Evolutionary conservation across 2,113 vertebrate species (phyloP), one percentile per base, ranked within the genome.

Genomic region (Amazona vittata): DNA sequence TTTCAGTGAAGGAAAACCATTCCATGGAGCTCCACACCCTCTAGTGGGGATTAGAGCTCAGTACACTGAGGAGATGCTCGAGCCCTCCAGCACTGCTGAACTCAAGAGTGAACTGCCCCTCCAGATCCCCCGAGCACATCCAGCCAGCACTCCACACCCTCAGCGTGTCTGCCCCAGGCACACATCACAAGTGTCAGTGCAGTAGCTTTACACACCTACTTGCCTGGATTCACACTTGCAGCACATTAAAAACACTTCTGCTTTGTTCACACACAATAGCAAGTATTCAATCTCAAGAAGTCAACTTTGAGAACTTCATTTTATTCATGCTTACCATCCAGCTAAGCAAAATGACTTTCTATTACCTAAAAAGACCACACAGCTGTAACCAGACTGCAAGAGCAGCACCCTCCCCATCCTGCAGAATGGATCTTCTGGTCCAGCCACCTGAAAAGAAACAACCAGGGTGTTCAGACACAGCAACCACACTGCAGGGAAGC

Each of bases 41-140:
- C 97, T 97, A 91, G 95, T 75, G 97, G 97, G 53, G 60, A 18
- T 1, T 16, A 35, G 62, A 35, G 86, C 74, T 37, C 44, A 33
- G 76, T 86, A 93, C 70, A 22, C 4, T 0, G 12, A n/a, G 24
- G 41, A 93, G 31, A 26, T 2, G 28, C 20, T 50, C 59, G 3
- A 43, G 46, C 4, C 46, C 70, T 49, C 24, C 63, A 49, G 46
- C 18, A 7, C 13, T 11, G 62, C 76, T 0, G 22, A 62, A 33
- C 4, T 67, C 39, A 7, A 0, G 28, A 49, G 0, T 9, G 5
- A 41, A 26, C 2, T 44, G 50, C 8, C n/a, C 39, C 15, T 6
- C 4, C 9, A 16, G 47, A 50, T 19, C 11, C 50, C 39, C 19
- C 39, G 8, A 1, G 70, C 50, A 71, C 18, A 10, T 6, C 39